phyloP scores from a whole-genome alignment of 1,140 invertebrate species.

The Cecropterus lyciades region DNA sequence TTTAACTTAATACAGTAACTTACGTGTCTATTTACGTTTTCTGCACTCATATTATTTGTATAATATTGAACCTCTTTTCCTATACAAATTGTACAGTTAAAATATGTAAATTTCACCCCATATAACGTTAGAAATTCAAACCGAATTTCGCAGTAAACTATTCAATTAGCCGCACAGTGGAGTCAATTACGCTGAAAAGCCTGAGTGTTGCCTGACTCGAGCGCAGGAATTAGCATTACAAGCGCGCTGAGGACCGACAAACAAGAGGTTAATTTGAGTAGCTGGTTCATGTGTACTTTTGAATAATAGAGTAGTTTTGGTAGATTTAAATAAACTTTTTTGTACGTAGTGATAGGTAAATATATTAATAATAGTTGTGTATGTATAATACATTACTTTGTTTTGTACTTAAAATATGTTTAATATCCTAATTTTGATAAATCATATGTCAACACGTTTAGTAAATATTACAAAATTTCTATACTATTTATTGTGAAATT shows the following conservation, averaged over 20 bases:
- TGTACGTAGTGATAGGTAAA: no score
- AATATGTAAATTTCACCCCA: constrained; percentile 32
- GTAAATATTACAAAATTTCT: no score
- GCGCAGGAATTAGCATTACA: constrained; percentile 66
- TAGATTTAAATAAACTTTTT: no score
- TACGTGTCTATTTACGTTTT: no score
- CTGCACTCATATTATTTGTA: neutral
- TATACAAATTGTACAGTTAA: constrained; percentile 24
- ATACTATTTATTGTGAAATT: no score
- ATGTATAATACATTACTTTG: no score
- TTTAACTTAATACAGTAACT: no score
- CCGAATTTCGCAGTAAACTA: constrained; percentile 45
- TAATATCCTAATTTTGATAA: no score
- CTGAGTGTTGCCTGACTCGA: constrained; percentile 6
- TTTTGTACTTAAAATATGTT: no score
- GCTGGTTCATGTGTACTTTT: constrained; percentile 21
- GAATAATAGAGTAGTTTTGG: constrained; percentile 13
- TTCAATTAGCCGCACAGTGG: constrained; percentile 53
- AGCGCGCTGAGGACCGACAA: constrained; percentile 55
- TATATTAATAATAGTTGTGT: no score
- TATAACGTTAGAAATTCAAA: constrained; percentile 25
- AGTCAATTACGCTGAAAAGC: constrained; percentile 42
- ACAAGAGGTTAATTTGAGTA: constrained; percentile 57
- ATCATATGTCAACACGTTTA: no score
- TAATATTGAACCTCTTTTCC: neutral